phyloP scores from a whole-genome alignment of 2,888 invertebrate species.

The Aproaerema taeniolella region DNA sequence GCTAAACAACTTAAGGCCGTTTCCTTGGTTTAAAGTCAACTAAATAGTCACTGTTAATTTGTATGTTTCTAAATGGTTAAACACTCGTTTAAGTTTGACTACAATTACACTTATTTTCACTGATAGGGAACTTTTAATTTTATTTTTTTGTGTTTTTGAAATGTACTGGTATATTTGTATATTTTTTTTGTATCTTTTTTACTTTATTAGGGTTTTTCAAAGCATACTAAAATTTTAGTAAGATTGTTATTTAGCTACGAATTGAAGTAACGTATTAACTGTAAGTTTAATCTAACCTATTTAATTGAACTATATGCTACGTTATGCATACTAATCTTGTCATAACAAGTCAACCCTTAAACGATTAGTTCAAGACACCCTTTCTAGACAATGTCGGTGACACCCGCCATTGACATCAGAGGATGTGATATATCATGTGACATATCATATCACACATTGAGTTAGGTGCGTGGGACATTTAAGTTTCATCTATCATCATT shows the following conservation, averaged over 20 bases:
- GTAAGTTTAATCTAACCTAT: too few relatives aligned
- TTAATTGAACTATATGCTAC: neutral
- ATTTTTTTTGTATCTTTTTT: too few relatives aligned
- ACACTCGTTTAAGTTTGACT: too few relatives aligned
- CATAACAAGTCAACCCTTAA: neutral
- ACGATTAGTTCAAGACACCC: neutral
- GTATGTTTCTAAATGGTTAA: too few relatives aligned
- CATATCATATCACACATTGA: conserved; percentile 40
- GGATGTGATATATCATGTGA: conserved; percentile 28
- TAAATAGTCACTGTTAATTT: conserved; percentile 37
- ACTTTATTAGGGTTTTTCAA: too few relatives aligned
- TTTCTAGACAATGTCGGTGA: neutral
- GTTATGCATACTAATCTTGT: neutral
- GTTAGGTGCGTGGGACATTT: conserved; percentile 61
- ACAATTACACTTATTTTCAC: too few relatives aligned
- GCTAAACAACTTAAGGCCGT: conserved; percentile 58
- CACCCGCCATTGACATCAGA: conserved; percentile 23
- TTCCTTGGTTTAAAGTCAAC: conserved; percentile 35
- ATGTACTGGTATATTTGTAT: too few relatives aligned
- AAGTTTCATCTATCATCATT: conserved; percentile 72
- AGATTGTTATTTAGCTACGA: too few relatives aligned
- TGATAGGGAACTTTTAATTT: too few relatives aligned
- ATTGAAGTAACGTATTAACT: too few relatives aligned
- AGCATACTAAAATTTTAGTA: too few relatives aligned
- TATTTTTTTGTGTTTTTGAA: too few relatives aligned